Conservation (phyloP, 2,113 vertebrate genomes). For the Campylorhamphus procurvoides region DNA sequence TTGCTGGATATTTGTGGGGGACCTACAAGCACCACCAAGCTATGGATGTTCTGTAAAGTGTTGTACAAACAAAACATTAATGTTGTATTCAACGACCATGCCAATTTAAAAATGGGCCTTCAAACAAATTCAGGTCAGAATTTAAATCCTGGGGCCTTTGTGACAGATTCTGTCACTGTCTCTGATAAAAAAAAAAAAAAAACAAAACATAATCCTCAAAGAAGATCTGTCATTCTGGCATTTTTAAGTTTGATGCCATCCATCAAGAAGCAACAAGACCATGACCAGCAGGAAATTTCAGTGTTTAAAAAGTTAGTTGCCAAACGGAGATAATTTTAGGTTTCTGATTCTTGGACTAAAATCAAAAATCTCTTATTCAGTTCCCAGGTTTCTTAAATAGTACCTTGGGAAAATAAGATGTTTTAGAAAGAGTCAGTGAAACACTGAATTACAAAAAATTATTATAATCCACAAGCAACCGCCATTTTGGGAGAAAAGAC, state of each 20-base stretch:
- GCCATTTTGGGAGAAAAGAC: not conserved
- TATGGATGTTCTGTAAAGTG: not conserved
- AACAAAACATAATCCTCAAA: not conserved
- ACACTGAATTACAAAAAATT: not conserved
- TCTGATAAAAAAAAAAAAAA: not conserved
- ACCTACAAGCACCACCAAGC: not conserved
- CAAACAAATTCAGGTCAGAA: not conserved
- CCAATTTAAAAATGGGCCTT: not conserved
- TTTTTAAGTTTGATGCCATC: not conserved
- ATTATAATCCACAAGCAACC: not conserved
- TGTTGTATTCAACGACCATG: not conserved
- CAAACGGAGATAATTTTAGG: not conserved
- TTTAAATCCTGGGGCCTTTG: not conserved
- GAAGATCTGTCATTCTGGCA: not conserved
- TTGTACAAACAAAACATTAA: not conserved
- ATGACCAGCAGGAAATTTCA: not conserved
- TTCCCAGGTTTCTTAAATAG: not conserved
- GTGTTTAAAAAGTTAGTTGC: not conserved
- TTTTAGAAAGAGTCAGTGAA: not conserved
- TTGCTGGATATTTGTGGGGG: not conserved
- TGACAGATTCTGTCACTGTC: not conserved
- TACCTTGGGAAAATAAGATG: not conserved
- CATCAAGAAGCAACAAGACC: constrained; percentile 2
- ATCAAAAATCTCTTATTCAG: not conserved
- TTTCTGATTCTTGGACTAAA: not conserved